A percentile compares a stretch with the other conserved stretches of the same genome.
phyloP scores from a whole-genome alignment of 2,888 invertebrate species.

The Calliphora vomitoria region DNA sequence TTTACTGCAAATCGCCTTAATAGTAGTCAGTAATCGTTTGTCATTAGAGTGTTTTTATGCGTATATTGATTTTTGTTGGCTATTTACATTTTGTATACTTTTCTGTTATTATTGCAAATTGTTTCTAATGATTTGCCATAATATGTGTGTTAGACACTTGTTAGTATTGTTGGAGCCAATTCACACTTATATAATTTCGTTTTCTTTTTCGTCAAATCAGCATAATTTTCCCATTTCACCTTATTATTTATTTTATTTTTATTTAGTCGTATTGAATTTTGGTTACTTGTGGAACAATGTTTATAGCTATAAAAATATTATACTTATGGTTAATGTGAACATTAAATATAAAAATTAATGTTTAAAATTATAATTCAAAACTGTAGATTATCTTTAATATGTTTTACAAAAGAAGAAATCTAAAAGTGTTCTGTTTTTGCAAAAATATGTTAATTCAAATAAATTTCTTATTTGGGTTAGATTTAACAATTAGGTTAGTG shows the following conservation, averaged over 20 bases:
- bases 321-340: no score
- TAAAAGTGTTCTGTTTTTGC: no score
- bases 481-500: no score
- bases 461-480: no score
- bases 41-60: neutral
- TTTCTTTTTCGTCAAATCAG: neutral
- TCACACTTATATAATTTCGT: neutral
- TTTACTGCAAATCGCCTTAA: neutral
- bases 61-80: constrained; percentile 7
- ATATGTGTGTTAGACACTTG: neutral
- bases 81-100: neutral
- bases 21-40: constrained; percentile 4
- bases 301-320: no score
- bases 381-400: no score
- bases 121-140: constrained; percentile 15
- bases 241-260: neutral
- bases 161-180: constrained; percentile 40
- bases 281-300: no score
- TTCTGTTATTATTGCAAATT: constrained; percentile 13
- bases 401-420: no score
- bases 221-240: constrained; percentile 34
- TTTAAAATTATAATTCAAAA: no score
- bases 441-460: no score
- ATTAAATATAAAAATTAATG: neutral
- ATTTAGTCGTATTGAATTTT: neutral